Evolutionary conservation across 2,113 vertebrate species (phyloP), one percentile per base, ranked within the genome.

Genomic region (Amblyornis subalaris): DNA sequence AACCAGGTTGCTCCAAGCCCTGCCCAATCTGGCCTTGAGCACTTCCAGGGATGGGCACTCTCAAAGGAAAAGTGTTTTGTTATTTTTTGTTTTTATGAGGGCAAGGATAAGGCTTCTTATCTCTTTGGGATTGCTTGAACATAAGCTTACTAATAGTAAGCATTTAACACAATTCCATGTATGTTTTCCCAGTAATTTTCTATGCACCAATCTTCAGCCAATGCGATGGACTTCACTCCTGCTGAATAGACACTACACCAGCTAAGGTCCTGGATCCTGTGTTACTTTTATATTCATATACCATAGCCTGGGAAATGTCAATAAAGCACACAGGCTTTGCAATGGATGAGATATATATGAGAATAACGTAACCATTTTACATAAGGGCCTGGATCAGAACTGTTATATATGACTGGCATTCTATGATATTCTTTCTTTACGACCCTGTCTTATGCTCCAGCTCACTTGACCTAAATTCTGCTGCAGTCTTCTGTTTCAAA

Each of bases 401-500:
- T 40, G 25, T 61, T 80, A 31, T 60, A 45, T 80, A 20, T 21
- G 60, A 42, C n/a, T 90, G 61, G 38, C 20, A 44, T 71, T 26
- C 22, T 40, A 28, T 54, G n/a, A 58, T 62, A 19, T 7, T 28
- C 31, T 85, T 77, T 50, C 22, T 82, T 88, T 61, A 50, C 8
- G 19, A 48, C 66, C 38, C 11, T 45, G 1, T 69, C 48, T 80
- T n/a, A 29, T 48, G n/a, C 35, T 45, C 24, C 48, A 76, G 28
- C 45, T 91, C 51, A 19, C 64, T 89, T 86, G 80, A 80, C 60
- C 80, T 93, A 86, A 91, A 94, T 93, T 86, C 69, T 83, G 48
- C 72, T 83, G 64, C 80, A 65, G 54, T 82, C 51, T 88, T 81
- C 35, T 71, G 13, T 66, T 85, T 74, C 51, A 85, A 69, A 69